A percentile compares a stretch with the other conserved stretches of the same genome.
phyloP scores from a whole-genome alignment of 2,888 invertebrate species.

The Phrixothrix hirtus region DNA sequence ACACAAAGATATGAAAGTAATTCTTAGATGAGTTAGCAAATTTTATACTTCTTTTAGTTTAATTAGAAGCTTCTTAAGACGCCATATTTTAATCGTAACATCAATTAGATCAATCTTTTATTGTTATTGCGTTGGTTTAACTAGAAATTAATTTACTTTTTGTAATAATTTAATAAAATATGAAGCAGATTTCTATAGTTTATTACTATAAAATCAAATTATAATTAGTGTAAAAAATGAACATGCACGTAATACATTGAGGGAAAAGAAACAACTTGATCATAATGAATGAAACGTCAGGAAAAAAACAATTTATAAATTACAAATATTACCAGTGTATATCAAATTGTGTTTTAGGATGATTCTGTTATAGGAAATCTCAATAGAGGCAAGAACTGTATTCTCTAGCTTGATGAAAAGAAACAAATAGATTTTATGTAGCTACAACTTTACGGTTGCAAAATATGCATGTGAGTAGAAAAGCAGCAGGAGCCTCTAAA shows the following conservation, averaged over 20 bases:
- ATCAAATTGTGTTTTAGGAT: conserved; percentile 12
- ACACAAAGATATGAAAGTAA: neutral
- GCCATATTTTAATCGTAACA: too few relatives aligned
- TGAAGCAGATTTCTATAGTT: too few relatives aligned
- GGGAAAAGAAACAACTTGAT: conserved; percentile 10
- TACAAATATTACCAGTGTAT: conserved; percentile 28
- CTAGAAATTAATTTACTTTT: too few relatives aligned
- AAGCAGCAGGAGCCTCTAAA: conserved; percentile 37
- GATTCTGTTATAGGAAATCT: neutral
- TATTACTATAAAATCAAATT: too few relatives aligned
- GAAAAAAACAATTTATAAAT: conserved; percentile 15
- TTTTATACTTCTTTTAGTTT: neutral
- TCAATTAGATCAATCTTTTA: too few relatives aligned
- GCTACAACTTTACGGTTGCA: conserved; percentile 9
- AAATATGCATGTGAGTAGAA: conserved; percentile 27
- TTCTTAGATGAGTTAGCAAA: neutral
- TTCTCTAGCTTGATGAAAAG: too few relatives aligned
- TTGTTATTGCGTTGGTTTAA: too few relatives aligned
- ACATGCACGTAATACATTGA: conserved; percentile 11
- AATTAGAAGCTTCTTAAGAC: neutral
- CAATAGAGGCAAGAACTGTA: neutral
- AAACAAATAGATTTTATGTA: too few relatives aligned
- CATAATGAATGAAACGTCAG: conserved; percentile 8
- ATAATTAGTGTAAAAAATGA: conserved; percentile 16
- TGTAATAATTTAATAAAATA: too few relatives aligned